These are phyloP conservation scores for Prinia subflava DNA, from an alignment of 2,113 vertebrate species.

Conservation along the genomic window DNA sequence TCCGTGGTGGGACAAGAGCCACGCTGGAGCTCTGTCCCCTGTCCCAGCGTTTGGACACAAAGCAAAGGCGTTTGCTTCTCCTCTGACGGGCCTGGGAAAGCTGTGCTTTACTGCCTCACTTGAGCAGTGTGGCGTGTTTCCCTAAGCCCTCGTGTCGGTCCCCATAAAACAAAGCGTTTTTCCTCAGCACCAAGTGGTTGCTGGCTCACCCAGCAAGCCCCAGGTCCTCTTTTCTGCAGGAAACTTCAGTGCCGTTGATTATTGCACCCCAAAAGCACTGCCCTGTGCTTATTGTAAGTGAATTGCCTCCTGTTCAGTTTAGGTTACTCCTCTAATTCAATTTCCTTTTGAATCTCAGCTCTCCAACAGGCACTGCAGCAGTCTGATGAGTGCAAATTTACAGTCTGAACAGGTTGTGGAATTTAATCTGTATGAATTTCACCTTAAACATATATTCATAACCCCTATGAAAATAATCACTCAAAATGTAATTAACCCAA, in stretches of 20 bases:
- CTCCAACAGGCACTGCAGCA: neutral
- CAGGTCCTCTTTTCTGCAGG: neutral
- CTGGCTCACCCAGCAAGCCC: neutral
- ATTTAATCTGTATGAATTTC: neutral
- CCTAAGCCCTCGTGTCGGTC: neutral
- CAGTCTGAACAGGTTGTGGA: neutral
- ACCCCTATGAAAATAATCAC: neutral
- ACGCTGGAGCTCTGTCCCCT: neutral
- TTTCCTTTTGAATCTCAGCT: neutral
- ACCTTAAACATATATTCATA: neutral
- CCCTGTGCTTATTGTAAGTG: neutral
- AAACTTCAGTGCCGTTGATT: neutral
- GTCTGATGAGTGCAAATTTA: neutral
- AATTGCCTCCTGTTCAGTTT: neutral
- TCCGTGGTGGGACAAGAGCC: fast-evolving
- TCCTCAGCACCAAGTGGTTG: neutral
- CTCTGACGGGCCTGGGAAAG: neutral
- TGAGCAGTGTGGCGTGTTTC: neutral
- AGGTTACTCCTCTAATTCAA: neutral
- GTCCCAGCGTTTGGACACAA: neutral
- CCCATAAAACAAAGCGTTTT: neutral
- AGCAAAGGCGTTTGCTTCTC: neutral
- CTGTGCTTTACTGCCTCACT: neutral
- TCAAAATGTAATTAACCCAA: neutral
- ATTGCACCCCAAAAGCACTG: neutral